Base-by-base conservation (phyloP, 1,140 invertebrate species). In the Zaprionus ghesquierei region DNA sequence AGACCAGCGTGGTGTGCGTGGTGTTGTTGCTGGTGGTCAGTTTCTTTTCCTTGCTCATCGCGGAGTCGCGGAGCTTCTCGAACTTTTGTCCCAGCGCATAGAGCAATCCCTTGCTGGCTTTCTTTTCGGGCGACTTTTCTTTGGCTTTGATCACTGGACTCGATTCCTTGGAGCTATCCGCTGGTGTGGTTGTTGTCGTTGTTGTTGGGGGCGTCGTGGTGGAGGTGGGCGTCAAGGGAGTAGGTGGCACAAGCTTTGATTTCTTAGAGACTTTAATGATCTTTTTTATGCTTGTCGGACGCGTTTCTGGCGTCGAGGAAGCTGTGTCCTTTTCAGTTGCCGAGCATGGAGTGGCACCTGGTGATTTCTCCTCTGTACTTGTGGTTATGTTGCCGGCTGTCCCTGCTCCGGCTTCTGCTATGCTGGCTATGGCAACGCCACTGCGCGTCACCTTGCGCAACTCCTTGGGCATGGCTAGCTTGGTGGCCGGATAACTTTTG, bases 21-120 rank as follows among this genome's bases (percentile, higher is more conserved):
- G 53, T 53, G 10, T 53, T 65, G 0, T 33, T n/a, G 35, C 12
- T 33, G 35, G 35, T 38, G n/a, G 35, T 2, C n/a, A 64, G 5
- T 2, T 91, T 90, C 49, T 92, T 91, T 4, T 86, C 69, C 18
- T 91, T 92, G 76, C 91, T 92, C 73, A 90, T 82, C 1, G 91
- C 90, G 0, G 89, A 92, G 25, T 93, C 78, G 1, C 93, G 85
- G 20, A 95, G 92, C 86, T 94, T 95, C 84, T 95, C 94, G 81
- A 95, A 93, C 87, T 95, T 95, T 69, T 95, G 94, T 10, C 95
- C 95, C 70, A 95, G 94, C 0, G 94, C 94, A 77, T 89, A 92
- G 56, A 86, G 92, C 66, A 90, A 70, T 64, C 79, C 84, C 59
- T 91, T 93, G 89, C 81, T 89, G 71, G 76, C 49, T 69, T 89